phyloP scores from a whole-genome alignment of 1,140 invertebrate genomes.

The Drosophila dunni region DNA sequence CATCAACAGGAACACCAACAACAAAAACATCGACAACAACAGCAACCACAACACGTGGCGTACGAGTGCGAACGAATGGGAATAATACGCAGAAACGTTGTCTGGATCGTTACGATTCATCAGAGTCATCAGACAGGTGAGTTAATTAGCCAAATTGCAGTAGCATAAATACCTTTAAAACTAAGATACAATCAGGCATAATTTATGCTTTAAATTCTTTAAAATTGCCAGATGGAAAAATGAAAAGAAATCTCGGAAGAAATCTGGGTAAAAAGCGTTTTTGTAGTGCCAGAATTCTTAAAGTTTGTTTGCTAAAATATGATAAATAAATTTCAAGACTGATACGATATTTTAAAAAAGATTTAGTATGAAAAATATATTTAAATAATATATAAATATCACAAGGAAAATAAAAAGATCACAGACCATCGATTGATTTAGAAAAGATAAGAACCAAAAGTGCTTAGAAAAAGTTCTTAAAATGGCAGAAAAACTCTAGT shows the following conservation, averaged over 20 bases:
- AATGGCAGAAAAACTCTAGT: no score
- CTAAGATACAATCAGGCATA: neutral
- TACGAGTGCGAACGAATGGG: conserved; percentile 52
- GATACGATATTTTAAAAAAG: no score
- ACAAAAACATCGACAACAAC: conserved; percentile 4
- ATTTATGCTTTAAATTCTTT: neutral
- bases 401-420: no score
- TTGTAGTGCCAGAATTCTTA: no score
- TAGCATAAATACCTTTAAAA: neutral
- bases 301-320: no score
- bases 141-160: conserved; percentile 46
- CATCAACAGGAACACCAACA: conserved; percentile 12
- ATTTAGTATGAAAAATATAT: no score
- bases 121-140: conserved; percentile 95
- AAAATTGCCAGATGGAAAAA: neutral
- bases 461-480: no score
- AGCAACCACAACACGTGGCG: conserved; percentile 21
- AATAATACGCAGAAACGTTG: conserved; percentile 92
- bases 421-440: no score
- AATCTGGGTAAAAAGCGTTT: neutral
- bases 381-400: no score
- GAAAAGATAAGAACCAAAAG: no score
- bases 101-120: conserved; percentile 94
- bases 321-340: no score
- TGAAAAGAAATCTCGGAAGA: neutral